These are phyloP conservation scores for Tetranychus urticae DNA, from an alignment of 1,140 invertebrate species.

Conservation along the genomic window DNA sequence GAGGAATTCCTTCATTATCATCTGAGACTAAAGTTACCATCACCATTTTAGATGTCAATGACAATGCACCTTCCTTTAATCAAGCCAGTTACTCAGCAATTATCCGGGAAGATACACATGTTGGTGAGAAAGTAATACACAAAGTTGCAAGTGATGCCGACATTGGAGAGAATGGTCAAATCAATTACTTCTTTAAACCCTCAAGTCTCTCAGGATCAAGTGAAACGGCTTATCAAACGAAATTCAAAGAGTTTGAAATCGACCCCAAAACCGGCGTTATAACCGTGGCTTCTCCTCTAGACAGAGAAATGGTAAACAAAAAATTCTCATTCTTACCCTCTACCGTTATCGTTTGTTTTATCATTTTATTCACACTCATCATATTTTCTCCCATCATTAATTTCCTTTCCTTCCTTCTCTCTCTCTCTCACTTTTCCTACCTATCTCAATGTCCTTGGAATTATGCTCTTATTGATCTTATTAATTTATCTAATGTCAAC, in stretches of 20 bases:
- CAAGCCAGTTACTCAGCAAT: conserved; percentile 43
- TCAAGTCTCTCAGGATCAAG: no score
- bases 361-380: no score
- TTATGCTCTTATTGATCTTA: no score
- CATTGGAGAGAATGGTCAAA: conserved; percentile 46
- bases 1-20: background rate
- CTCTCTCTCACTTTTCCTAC: background rate
- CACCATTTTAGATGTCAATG: conserved; percentile 53
- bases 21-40: conserved; percentile 19
- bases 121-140: conserved; percentile 56
- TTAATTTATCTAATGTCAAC: no score
- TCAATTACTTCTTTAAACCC: conserved; percentile 32
- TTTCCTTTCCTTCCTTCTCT: background rate
- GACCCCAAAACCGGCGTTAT: conserved; percentile 49
- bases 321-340: background rate
- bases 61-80: conserved; percentile 74
- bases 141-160: conserved; percentile 68
- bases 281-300: background rate
- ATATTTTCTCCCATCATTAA: background rate
- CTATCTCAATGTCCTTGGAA: background rate
- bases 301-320: background rate
- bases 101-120: conserved; percentile 67
- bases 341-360: no score
- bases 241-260: conserved; percentile 34
- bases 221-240: background rate